Evolutionary conservation across 2,113 vertebrate genomes (phyloP).

Genomic region (Pluvianellus socialis): DNA sequence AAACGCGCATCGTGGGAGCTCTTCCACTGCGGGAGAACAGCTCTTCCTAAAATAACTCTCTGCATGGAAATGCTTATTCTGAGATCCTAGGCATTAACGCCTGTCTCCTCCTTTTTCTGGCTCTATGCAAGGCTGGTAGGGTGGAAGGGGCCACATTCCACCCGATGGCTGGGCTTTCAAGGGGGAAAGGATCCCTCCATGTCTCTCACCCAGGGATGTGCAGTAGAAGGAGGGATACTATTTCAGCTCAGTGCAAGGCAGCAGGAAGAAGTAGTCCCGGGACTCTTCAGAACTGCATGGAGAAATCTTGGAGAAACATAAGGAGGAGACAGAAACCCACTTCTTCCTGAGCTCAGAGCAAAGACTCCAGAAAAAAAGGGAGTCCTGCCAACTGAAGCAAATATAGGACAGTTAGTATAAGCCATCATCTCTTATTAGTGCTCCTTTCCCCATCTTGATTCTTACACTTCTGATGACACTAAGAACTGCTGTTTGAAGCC

Average conservation of each 20-base stretch:
- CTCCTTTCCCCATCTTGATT: background rate
- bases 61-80: background rate
- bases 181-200: fast-evolving
- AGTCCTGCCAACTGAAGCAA: background rate
- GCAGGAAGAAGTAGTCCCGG: background rate
- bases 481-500: background rate
- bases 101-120: background rate
- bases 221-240: background rate
- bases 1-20: background rate
- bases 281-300: background rate
- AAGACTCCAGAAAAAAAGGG: background rate
- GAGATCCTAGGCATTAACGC: background rate
- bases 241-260: background rate
- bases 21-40: background rate
- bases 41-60: constrained; percentile 20
- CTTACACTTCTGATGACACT: background rate
- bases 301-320: background rate
- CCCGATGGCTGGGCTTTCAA: background rate
- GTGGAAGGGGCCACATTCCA: background rate
- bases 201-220: background rate
- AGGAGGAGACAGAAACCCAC: background rate
- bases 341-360: background rate
- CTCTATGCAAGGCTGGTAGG: background rate
- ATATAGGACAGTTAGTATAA: background rate
- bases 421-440: background rate